Conservation (phyloP, 2,113 vertebrate genomes). For the Neodon shergylaensis region DNA sequence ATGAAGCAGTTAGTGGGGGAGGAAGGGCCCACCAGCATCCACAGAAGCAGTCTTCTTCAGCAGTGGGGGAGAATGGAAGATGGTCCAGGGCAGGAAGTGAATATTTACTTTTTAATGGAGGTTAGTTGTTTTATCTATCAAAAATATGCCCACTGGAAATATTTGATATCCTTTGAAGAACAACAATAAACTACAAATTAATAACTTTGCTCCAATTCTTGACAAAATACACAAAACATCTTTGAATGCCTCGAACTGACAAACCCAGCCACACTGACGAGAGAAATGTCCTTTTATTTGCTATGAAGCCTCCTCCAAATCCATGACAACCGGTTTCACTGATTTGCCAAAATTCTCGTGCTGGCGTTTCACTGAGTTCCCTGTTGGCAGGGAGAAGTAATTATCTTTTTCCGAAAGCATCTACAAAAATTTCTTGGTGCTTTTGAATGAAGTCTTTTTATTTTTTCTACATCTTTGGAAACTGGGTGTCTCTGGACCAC, state of each 20-base stretch:
- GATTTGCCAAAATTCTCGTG: slow-evolving; percentile 57
- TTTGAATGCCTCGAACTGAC: background rate
- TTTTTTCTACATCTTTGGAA: background rate
- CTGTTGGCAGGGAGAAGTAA: slow-evolving; percentile 62
- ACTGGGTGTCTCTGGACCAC: background rate
- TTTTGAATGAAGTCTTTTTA: slow-evolving; percentile 42
- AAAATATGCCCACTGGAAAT: slow-evolving; percentile 26
- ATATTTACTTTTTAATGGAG: slow-evolving; percentile 51
- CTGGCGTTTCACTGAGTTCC: slow-evolving; percentile 51
- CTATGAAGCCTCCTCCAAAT: slow-evolving; percentile 42
- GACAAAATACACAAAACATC: slow-evolving; percentile 39
- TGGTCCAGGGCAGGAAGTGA: background rate
- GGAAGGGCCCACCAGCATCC: background rate
- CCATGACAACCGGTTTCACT: slow-evolving; percentile 26
- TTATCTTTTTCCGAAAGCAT: slow-evolving; percentile 49
- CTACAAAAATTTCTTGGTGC: slow-evolving; percentile 20
- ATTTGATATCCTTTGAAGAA: slow-evolving; percentile 43
- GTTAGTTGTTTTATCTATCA: slow-evolving; percentile 58
- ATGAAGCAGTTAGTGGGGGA: background rate
- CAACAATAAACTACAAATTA: slow-evolving; percentile 52
- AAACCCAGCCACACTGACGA: slow-evolving; percentile 50
- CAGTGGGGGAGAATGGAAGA: background rate
- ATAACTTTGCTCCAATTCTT: slow-evolving; percentile 37
- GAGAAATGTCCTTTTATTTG: slow-evolving; percentile 58
- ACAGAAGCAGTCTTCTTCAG: slow-evolving; percentile 32